Evolutionary conservation across 1,140 invertebrate species (phyloP), one percentile per base, ranked within the genome.

Genomic region (Eumaeus atala): DNA sequence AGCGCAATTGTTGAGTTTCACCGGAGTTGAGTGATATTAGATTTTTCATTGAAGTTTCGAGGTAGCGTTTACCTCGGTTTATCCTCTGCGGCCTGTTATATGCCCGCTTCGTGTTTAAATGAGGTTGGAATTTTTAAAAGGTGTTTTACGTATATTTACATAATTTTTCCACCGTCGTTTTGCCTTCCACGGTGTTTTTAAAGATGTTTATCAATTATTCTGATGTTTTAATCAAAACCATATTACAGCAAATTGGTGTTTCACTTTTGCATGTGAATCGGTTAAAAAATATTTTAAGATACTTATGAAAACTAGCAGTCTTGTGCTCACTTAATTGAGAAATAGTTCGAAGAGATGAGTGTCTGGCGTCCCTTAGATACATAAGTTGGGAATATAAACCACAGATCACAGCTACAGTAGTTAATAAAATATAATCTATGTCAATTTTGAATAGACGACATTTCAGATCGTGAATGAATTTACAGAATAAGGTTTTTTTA

Each of bases 1-100:
- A 66, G 48, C 56, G 61, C 69, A 74, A 78, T 78, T 76, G 75
- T 76, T 75, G 71, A 76, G 66, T 73, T 71, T 69, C 62, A 48
- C 68, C 51, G 37, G 47, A 66, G 58, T 71, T 75, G 67, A 75
- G 73, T 77, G 69, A 77, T 74, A 78, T 78, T 78, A 78, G 71
- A 74, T 78, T 76, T 76, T 74, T 76, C 72, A 72, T 71, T 71
- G 59, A 56, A 58, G 51, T 38, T 28, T 38, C 37, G 37, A 44
- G 40, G 40, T 16, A 44, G 40, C 40, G 40, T 44, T 44, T 44
- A 44, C 40, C 14, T 44, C 40, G 40, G 40, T 14, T 44, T 18
- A 44, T 16, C 40, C 40, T 16, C 16, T 17, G 40, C 40, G 40
- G 40, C 14, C 6, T 44, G 40, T 44, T 44, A 16, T 44, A 6